Percentiles rank a stretch among this genome's conserved stretches.
Evolutionary conservation across 2,888 invertebrate species (phyloP).

Genomic region (Ferdinandea cuprea): DNA sequence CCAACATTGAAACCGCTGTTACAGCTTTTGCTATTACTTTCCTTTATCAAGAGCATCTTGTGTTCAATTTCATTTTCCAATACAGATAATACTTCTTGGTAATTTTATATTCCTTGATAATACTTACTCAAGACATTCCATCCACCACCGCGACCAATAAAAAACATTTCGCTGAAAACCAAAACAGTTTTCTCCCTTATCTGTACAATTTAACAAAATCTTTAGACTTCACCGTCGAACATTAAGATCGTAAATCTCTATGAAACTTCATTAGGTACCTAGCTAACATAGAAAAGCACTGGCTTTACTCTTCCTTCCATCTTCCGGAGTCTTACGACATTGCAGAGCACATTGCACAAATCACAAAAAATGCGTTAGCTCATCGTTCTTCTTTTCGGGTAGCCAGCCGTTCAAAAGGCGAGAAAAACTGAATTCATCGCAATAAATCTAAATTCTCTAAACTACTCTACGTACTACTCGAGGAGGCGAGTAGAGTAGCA

Average conservation of each 20-base stretch:
- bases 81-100: no score
- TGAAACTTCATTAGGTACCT: slow-evolving; percentile 65
- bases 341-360: slow-evolving; percentile 48
- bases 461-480: not conserved
- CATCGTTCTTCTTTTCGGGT: slow-evolving; percentile 29
- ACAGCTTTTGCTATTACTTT: no score
- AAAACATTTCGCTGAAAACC: slow-evolving; percentile 9
- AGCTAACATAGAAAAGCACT: slow-evolving; percentile 35
- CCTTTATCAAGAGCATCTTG: no score
- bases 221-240: slow-evolving; percentile 46
- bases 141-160: no score
- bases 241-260: slow-evolving; percentile 56
- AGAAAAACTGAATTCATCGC: slow-evolving; percentile 63
- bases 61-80: no score
- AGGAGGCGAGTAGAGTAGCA: no score
- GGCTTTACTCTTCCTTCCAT: not conserved
- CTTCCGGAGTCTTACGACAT: not conserved
- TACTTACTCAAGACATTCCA: no score
- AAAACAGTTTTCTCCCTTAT: slow-evolving; percentile 23
- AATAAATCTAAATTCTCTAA: slow-evolving; percentile 65
- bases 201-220: slow-evolving; percentile 44
- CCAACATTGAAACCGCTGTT: no score
- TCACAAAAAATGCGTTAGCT: slow-evolving; percentile 67
- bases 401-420: slow-evolving; percentile 52
- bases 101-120: no score